Conservation (phyloP, 2,797 vertebrate species). For the Schizothorax lantsangensis region DNA sequence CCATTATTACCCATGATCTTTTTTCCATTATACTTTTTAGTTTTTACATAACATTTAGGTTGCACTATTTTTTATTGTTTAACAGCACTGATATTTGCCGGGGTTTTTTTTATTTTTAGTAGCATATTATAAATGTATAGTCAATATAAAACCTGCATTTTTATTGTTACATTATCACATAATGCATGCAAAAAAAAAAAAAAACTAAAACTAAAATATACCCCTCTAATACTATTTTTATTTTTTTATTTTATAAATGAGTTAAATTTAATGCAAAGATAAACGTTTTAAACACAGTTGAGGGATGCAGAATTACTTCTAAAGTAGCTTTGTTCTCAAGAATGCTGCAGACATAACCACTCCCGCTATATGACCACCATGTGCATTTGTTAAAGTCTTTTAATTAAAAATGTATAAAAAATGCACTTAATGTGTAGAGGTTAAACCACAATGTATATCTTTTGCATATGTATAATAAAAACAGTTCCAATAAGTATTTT, state of each 20-base stretch:
- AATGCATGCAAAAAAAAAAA: background rate
- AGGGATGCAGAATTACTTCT: background rate
- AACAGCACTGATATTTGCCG: background rate
- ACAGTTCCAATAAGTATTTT: background rate
- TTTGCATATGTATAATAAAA: background rate
- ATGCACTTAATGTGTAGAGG: background rate
- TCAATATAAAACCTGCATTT: background rate
- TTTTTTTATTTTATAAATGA: background rate
- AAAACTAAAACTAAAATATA: background rate
- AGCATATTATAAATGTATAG: no score
- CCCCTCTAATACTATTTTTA: background rate
- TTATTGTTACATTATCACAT: background rate
- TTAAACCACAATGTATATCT: background rate
- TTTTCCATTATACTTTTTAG: background rate
- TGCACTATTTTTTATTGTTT: background rate
- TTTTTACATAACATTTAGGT: background rate
- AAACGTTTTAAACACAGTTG: background rate
- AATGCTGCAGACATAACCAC: background rate
- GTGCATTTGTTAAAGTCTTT: background rate
- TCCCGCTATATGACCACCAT: no score
- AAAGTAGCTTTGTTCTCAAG: background rate
- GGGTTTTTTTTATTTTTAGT: no score
- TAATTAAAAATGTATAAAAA: background rate
- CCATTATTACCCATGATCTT: background rate
- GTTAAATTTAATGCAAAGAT: background rate